Conservation (phyloP, 2,113 vertebrate genomes). For the Corythoichthys intestinalis region DNA sequence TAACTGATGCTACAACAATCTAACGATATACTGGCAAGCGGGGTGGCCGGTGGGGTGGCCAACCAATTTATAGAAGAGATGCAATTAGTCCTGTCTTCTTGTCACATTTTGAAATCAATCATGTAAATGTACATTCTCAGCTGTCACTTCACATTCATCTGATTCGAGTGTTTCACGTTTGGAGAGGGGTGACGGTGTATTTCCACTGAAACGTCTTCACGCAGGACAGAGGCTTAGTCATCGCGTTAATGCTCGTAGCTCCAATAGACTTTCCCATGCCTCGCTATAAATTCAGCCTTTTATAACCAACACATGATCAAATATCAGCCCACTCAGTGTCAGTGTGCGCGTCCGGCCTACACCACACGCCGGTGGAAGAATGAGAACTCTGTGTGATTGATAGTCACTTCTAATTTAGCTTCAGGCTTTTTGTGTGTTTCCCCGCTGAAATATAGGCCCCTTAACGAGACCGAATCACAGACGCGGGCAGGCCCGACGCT, state of each 20-base stretch:
- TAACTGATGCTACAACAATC: too few species aligned
- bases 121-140: constrained; percentile 7
- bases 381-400: constrained; percentile 54
- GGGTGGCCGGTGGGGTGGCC: too few species aligned
- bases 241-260: constrained; percentile 11
- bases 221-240: constrained; percentile 44
- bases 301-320: constrained; percentile 33
- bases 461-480: constrained; percentile 51
- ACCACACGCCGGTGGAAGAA: constrained; percentile 34
- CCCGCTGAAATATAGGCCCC: constrained; percentile 50
- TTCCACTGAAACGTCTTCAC: constrained; percentile 41
- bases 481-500: constrained; percentile 47
- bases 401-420: constrained; percentile 58
- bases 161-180: constrained; percentile 20
- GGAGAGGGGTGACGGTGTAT: constrained; percentile 29
- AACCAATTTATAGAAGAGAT: not conserved
- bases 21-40: too few species aligned
- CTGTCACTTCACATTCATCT: constrained; percentile 21
- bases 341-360: constrained; percentile 7
- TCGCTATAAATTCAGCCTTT: constrained; percentile 30
- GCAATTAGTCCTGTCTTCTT: constrained; percentile 4
- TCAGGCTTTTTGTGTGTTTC: constrained; percentile 38
- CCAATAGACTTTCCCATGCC: constrained; percentile 27
- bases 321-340: constrained; percentile 37
- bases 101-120: constrained; percentile 2